Conservation (phyloP, 2,797 vertebrate genomes). For the Phataginus tricuspis region DNA sequence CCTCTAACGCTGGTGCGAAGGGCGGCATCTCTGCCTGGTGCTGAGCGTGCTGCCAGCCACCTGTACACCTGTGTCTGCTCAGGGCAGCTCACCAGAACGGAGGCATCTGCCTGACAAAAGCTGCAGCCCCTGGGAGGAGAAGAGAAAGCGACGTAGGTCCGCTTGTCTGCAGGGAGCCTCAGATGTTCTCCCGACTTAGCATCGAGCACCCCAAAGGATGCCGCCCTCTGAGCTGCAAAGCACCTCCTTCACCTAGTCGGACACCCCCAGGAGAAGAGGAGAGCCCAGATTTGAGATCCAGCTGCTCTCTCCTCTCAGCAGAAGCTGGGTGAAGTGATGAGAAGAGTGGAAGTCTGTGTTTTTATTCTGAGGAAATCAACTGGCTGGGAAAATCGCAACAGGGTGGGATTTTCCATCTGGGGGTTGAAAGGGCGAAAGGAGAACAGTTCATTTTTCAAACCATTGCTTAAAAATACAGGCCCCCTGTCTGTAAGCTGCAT, state of each 20-base stretch:
- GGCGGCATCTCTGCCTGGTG: rapidly evolving
- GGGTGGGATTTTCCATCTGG: constrained; percentile 84
- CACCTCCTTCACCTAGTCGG: not conserved
- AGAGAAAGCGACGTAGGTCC: not conserved
- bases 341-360: constrained; percentile 75
- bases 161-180: not conserved
- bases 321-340: not conserved
- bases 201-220: not conserved
- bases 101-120: not conserved
- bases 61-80: not conserved
- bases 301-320: not conserved
- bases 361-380: constrained; percentile 85
- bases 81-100: not conserved
- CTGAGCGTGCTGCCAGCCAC: not conserved
- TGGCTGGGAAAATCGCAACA: constrained; percentile 75
- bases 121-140: not conserved
- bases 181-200: not conserved
- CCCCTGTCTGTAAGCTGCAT: constrained; percentile 73
- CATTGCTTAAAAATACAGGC: constrained; percentile 82
- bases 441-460: constrained; percentile 83
- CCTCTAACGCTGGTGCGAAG: rapidly evolving
- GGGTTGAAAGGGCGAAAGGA: constrained; percentile 84
- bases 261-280: not conserved
- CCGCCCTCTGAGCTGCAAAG: not conserved
- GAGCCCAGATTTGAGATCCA: not conserved